Evolutionary conservation across 2,113 vertebrate genomes (phyloP).

Genomic region (Arizona elegans): DNA sequence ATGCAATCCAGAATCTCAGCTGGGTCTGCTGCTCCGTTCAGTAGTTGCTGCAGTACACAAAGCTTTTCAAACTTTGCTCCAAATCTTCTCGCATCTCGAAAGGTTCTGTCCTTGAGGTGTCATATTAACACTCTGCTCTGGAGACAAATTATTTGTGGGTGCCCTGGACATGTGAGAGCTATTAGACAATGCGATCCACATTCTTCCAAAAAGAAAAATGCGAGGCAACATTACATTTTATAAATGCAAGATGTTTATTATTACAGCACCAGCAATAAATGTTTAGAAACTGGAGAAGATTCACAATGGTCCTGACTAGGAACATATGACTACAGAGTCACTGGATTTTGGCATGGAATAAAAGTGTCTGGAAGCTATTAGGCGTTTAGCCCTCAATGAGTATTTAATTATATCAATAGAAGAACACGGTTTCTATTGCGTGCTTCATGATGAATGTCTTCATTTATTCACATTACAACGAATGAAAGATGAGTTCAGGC

Average conservation of each 20-base stretch:
- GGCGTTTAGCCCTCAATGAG: conserved; percentile 73
- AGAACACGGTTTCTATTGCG: conserved; percentile 78
- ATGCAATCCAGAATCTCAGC: conserved; percentile 60
- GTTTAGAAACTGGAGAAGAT: conserved; percentile 81
- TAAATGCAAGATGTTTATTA: conserved; percentile 84
- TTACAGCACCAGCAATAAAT: conserved; percentile 78
- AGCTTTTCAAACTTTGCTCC: conserved; percentile 57
- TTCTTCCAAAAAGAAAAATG: conserved; percentile 82
- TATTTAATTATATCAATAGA: conserved; percentile 81
- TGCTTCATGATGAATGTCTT: conserved; percentile 78
- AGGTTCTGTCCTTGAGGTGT: conserved; percentile 77
- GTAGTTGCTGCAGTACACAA: conserved; percentile 66
- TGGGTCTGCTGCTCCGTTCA: conserved; percentile 57
- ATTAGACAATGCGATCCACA: conserved; percentile 74
- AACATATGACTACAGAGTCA: conserved; percentile 77
- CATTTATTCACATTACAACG: conserved; percentile 74
- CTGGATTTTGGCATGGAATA: conserved; percentile 78
- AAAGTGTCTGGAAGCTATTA: conserved; percentile 80
- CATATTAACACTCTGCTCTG: conserved; percentile 77
- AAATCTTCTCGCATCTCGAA: conserved; percentile 61
- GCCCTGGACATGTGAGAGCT: conserved; percentile 75
- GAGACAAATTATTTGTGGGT: conserved; percentile 78
- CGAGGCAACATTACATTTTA: conserved; percentile 80
- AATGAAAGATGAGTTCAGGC: conserved; percentile 70
- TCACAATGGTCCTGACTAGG: conserved; percentile 77